Evolutionary conservation across 1,140 invertebrate genomes (phyloP).

Genomic region (Polypedilum vanderplanki): DNA sequence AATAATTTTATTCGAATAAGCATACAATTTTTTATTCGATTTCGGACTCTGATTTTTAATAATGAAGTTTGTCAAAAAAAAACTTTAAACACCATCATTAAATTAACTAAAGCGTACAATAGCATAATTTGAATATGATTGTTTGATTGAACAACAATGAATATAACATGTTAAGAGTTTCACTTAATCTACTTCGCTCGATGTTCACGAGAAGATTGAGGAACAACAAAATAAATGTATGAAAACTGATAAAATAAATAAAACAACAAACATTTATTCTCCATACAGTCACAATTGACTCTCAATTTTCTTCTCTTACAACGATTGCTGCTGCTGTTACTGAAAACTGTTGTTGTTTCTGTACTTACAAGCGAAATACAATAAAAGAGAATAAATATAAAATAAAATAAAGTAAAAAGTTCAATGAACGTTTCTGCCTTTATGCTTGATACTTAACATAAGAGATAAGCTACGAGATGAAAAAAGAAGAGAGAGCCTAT

Average conservation of each 20-base stretch:
- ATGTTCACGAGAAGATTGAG: background rate
- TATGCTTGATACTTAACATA: constrained; percentile 27
- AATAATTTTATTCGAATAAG: too few relatives aligned
- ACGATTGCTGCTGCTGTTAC: background rate
- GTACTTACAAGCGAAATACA: constrained; percentile 16
- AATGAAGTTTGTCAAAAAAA: too few relatives aligned
- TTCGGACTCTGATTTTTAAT: too few relatives aligned
- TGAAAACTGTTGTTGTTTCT: background rate
- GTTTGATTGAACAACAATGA: too few relatives aligned
- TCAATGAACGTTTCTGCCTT: constrained; percentile 2
- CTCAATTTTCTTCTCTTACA: background rate
- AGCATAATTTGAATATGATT: too few relatives aligned
- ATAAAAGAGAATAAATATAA: background rate
- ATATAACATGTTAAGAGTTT: too few relatives aligned
- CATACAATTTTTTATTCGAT: too few relatives aligned
- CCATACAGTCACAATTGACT: constrained; percentile 15
- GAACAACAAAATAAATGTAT: background rate
- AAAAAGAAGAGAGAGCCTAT: background rate
- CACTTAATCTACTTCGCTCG: background rate
- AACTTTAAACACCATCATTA: too few relatives aligned
- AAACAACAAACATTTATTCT: background rate
- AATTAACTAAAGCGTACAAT: too few relatives aligned
- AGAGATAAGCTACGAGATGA: background rate
- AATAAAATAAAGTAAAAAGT: constrained; percentile 5
- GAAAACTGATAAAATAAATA: background rate